Evolutionary conservation across 2,113 vertebrate species (phyloP).

Genomic region (Vulpes vulpes): DNA sequence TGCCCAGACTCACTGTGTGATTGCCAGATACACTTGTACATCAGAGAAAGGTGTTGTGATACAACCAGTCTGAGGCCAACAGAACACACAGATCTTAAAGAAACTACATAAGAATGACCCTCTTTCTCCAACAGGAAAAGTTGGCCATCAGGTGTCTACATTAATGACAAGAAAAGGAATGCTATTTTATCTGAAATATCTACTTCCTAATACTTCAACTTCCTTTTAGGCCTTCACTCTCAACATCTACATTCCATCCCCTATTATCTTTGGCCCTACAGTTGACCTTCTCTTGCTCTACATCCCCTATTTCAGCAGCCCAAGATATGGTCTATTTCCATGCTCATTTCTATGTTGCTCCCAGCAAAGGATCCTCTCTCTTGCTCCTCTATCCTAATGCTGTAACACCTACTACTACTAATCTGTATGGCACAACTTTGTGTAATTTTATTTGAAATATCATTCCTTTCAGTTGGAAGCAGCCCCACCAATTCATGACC

Average conservation of each 20-base stretch:
- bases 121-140: background rate
- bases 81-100: background rate
- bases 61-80: background rate
- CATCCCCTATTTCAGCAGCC: background rate
- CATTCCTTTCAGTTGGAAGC: background rate
- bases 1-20: rapidly evolving
- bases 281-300: background rate
- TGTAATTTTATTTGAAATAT: background rate
- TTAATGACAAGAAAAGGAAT: background rate
- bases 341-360: background rate
- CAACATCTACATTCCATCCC: background rate
- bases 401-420: background rate
- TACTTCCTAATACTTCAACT: background rate
- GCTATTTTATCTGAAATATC: background rate
- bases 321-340: background rate
- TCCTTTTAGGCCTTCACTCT: background rate
- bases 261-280: background rate
- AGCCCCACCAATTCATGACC: background rate
- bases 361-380: background rate
- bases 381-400: background rate
- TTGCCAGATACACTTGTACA: background rate
- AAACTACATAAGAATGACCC: background rate
- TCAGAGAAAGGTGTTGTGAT: background rate
- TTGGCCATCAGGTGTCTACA: background rate
- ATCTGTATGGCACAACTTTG: background rate